These are phyloP conservation scores for Nematostella vectensis DNA, from an alignment of 92 coral and sea anemone genomes.

Conservation along the genomic window DNA sequence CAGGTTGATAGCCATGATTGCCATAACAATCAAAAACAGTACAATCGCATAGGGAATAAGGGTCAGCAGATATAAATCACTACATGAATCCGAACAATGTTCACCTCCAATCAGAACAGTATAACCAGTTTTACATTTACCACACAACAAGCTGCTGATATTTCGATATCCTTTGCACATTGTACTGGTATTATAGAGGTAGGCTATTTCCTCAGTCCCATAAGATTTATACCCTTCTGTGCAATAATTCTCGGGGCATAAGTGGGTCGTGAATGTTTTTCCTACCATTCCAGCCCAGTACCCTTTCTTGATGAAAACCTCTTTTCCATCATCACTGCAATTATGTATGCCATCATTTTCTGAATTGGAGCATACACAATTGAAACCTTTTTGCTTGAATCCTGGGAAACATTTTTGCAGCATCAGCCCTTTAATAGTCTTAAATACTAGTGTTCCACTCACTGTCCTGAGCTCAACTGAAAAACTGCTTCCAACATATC, in stretches of 20 bases:
- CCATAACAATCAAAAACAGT: constrained; percentile 46
- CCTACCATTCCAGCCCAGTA: constrained; percentile 83
- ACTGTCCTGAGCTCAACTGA: constrained; percentile 34
- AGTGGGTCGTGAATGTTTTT: constrained; percentile 35
- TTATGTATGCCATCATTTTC: constrained; percentile 45
- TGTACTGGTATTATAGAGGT: constrained; percentile 17
- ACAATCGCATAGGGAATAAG: constrained; percentile 37
- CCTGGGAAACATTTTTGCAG: constrained; percentile 61
- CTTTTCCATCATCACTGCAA: constrained; percentile 38
- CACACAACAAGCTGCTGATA: constrained; percentile 65
- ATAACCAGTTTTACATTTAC: constrained; percentile 44
- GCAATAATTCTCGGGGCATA: constrained; percentile 75
- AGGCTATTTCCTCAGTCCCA: constrained; percentile 2
- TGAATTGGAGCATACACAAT: constrained; percentile 48
- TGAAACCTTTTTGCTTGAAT: constrained; percentile 5
- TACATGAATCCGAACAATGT: constrained; percentile 36
- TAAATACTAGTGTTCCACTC: constrained; percentile 42
- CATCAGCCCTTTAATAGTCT: constrained; percentile 24
- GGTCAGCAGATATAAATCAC: constrained; percentile 39
- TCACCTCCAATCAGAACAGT: constrained; percentile 62
- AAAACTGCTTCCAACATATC: constrained; percentile 31
- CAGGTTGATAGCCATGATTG: constrained; percentile 57
- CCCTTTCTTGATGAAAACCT: constrained; percentile 50
- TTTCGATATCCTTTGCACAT: constrained; percentile 40
- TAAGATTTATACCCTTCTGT: constrained; percentile 1